phyloP scores from a whole-genome alignment of 2,113 vertebrate genomes.

The Solenodon paradoxus region DNA sequence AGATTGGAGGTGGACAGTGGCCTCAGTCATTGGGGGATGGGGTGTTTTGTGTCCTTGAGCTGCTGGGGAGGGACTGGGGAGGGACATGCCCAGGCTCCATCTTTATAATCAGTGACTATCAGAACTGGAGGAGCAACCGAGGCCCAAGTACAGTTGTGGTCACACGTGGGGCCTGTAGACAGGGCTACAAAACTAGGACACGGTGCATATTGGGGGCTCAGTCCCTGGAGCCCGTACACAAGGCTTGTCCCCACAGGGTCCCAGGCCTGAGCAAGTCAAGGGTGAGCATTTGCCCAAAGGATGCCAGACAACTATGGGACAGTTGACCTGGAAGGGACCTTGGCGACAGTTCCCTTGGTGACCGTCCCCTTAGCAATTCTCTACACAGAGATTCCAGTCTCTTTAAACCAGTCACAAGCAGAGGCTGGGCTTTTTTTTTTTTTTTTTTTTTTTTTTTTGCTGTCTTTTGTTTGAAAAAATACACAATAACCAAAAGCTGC shows the following conservation, averaged over 20 bases:
- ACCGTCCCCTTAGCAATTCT: constrained; percentile 67
- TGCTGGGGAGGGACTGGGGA: not conserved
- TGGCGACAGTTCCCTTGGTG: constrained; percentile 70
- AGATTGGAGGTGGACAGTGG: not conserved
- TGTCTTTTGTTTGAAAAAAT: constrained; percentile 64
- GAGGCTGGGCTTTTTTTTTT: no score
- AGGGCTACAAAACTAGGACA: not conserved
- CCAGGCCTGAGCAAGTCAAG: constrained; percentile 24
- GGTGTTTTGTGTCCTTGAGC: not conserved
- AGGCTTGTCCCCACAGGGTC: not conserved
- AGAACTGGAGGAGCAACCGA: not conserved
- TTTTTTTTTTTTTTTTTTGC: no score
- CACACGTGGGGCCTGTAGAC: not conserved
- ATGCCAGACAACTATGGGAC: constrained; percentile 20
- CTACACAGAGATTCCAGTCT: constrained; percentile 50
- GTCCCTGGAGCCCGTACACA: not conserved
- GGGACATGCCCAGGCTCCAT: not conserved
- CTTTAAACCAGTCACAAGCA: constrained; percentile 54
- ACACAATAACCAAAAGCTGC: constrained; percentile 26
- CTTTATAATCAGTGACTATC: not conserved
- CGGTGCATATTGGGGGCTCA: not conserved
- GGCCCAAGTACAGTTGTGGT: not conserved
- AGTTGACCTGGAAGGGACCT: constrained; percentile 72
- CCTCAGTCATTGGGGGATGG: not conserved
- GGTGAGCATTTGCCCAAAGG: constrained; percentile 46